Evolutionary conservation across 2,888 invertebrate genomes (phyloP).

Genomic region (Lagria hirta): DNA sequence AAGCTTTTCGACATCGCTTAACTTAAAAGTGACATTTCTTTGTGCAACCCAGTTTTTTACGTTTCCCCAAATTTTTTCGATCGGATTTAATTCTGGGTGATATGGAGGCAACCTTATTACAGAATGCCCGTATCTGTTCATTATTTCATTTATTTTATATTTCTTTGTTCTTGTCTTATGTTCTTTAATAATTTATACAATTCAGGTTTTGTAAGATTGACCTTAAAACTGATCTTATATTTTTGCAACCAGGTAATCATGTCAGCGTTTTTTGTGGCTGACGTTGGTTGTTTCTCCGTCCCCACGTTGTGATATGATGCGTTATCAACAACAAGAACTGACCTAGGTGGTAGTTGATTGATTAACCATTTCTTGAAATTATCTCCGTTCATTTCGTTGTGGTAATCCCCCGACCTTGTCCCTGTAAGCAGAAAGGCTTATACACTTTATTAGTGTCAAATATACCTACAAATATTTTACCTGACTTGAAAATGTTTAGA

Average conservation of each 20-base stretch:
- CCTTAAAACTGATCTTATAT: background rate
- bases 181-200: conserved; percentile 2
- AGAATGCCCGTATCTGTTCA: too few species aligned
- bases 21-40: conserved; percentile 29
- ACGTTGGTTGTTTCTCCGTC: too few species aligned
- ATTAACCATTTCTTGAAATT: conserved; percentile 31
- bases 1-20: conserved; percentile 21
- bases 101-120: conserved; percentile 35
- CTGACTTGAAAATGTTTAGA: conserved; percentile 15
- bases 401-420: conserved; percentile 36
- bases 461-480: too few species aligned
- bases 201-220: conserved; percentile 3
- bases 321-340: conserved; percentile 28
- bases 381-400: conserved; percentile 37
- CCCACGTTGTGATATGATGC: conserved; percentile 27
- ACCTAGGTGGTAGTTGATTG: conserved; percentile 18
- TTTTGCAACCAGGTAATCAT: conserved; percentile 22
- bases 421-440: too few species aligned
- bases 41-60: conserved; percentile 31
- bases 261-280: conserved; percentile 21
- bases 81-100: conserved; percentile 36
- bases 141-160: conserved; percentile 26
- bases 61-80: conserved; percentile 38
- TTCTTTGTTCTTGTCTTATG: conserved; percentile 16
- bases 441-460: too few species aligned